Base-by-base conservation (phyloP, 1,140 invertebrate genomes). In the Rhagoletis zephyria region DNA sequence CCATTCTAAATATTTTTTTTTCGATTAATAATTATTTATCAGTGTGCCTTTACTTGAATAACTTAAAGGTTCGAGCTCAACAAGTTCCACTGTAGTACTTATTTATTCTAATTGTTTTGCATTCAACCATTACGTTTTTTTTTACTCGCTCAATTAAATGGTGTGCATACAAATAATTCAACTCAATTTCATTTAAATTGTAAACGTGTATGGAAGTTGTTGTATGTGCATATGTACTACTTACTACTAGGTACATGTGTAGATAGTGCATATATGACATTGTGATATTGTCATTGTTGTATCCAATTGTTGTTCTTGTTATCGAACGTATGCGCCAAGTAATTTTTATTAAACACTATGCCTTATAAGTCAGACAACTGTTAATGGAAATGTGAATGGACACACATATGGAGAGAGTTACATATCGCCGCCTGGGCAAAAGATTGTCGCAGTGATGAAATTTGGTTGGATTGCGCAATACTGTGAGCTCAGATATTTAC, bases 31-130 rank as follows among this genome's bases (percentile, higher is more conserved):
- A 30, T 30, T 30, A 30, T 1, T 30, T 30, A 30, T 30, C 0
- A 30, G 30, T 56, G 0, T 56, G 51, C 51, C 51, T 56, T 56
- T 7, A 5, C 51, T 56, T 56, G 51, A 5, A 56, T 2, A 0
- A 1, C 30, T 30, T 30, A 30, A 1, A 30, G 30, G 10, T 56
- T 56, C 51, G 51, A 56, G 0, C 3, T 56, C 5, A 56, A 56
- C 5, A 56, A 56, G 51, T 56, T 56, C 2, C 51, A 56, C 16
- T 74, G 14, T 74, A 40, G 2, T 12, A 74, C 4, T 74, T 74
- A 48, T 74, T 14, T 74, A 74, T 74, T 45, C 16, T 45, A 74
- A 74, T 74, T 74, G 67, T 74, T 74, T 74, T 74, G 67, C 67
- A 74, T 74, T 63, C 67, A 74, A 45, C 3, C 48, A 74, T 74